These are phyloP conservation scores for Maccullochella peelii DNA, from an alignment of 2,113 vertebrate genomes.

Conservation along the genomic window DNA sequence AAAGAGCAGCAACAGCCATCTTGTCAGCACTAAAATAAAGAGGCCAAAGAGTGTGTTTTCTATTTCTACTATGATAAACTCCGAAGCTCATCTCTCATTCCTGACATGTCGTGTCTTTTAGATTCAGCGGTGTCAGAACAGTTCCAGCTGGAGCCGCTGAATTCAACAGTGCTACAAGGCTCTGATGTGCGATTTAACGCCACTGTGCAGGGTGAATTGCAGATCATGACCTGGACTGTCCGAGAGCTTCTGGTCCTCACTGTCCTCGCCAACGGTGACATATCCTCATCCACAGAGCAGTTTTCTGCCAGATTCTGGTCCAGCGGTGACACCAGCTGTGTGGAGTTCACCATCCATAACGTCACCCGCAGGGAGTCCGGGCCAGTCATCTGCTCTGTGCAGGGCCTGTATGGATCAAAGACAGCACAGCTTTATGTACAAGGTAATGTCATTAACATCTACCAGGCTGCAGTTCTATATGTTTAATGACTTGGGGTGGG, in stretches of 20 bases:
- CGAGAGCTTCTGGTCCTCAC: conserved; percentile 20
- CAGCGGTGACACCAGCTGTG: conserved; percentile 18
- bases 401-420: background rate
- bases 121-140: conserved; percentile 36
- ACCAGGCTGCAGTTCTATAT: background rate
- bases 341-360: conserved; percentile 72
- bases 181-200: conserved; percentile 67
- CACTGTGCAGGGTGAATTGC: conserved; percentile 26
- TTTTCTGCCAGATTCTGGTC: conserved; percentile 63
- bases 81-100: background rate
- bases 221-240: conserved; percentile 65
- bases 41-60: no score
- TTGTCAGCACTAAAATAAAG: no score
- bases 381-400: conserved; percentile 63
- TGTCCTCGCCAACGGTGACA: rapidly evolving
- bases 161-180: conserved; percentile 51
- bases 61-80: background rate
- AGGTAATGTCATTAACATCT: conserved; percentile 61
- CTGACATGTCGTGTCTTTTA: background rate
- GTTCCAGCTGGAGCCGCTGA: conserved; percentile 68
- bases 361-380: conserved; percentile 42
- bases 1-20: background rate
- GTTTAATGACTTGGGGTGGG: background rate
- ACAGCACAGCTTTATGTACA: conserved; percentile 71
- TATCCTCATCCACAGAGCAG: rapidly evolving